phyloP scores from a whole-genome alignment of 2,797 vertebrate genomes.

The Adrianichthys oophorus region DNA sequence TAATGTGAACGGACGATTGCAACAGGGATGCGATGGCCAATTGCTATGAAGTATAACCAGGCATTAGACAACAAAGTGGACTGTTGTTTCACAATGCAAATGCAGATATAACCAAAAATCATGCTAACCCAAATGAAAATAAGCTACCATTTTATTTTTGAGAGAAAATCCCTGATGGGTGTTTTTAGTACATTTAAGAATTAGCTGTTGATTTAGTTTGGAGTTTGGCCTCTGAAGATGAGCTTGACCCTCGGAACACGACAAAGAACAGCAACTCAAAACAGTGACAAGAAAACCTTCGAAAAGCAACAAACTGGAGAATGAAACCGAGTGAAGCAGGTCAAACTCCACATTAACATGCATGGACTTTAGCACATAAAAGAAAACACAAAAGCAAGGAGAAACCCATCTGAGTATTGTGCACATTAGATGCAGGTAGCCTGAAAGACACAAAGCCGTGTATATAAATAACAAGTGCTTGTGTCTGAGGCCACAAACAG shows the following conservation, averaged over 20 bases:
- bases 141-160: too few relatives aligned
- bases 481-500: constrained; percentile 61
- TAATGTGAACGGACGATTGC: too few relatives aligned
- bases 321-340: constrained; percentile 10
- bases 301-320: constrained; percentile 2
- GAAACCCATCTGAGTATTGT: constrained; percentile 1
- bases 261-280: constrained; percentile 1
- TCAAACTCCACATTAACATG: constrained; percentile 3
- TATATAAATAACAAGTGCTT: constrained; percentile 61
- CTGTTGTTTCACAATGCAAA: too few relatives aligned
- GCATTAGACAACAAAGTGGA: too few relatives aligned
- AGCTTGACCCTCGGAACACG: constrained; percentile 7
- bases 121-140: too few relatives aligned
- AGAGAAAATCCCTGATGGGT: too few relatives aligned
- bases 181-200: too few relatives aligned
- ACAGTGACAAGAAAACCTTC: constrained; percentile 1
- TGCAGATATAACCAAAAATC: too few relatives aligned
- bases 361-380: constrained; percentile 9
- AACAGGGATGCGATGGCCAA: too few relatives aligned
- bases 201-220: too few relatives aligned
- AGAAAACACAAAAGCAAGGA: constrained; percentile 8
- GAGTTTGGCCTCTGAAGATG: neutral
- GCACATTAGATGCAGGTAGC: constrained; percentile 34
- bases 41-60: too few relatives aligned
- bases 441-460: constrained; percentile 33